These are phyloP conservation scores for Romanogobio albipinnatus DNA, from an alignment of 2,113 vertebrate genomes.

Conservation along the genomic window DNA sequence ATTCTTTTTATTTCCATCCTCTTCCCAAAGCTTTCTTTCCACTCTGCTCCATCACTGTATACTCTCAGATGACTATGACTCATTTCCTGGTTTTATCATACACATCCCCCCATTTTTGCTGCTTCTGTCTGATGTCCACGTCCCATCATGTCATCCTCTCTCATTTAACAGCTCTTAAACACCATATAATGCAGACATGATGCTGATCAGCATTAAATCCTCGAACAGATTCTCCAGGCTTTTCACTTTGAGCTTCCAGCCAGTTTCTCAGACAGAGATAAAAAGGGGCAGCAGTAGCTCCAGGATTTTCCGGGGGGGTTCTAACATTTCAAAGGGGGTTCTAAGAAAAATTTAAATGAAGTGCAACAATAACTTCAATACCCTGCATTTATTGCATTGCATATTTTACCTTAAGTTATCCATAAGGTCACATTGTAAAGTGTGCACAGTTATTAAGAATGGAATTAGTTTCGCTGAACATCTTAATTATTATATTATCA, in stretches of 20 bases:
- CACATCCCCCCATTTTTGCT: neutral
- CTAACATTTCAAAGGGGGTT: too few relatives aligned
- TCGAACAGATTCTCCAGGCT: constrained; percentile 9
- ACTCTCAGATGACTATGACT: neutral
- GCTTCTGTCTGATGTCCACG: neutral
- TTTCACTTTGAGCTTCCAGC: constrained; percentile 45
- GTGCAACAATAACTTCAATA: too few relatives aligned
- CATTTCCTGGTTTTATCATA: neutral
- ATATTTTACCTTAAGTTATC: too few relatives aligned
- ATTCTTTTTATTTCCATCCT: neutral
- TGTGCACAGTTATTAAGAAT: too few relatives aligned
- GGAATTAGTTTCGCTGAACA: too few relatives aligned
- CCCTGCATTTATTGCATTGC: too few relatives aligned
- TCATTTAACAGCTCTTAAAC: constrained; percentile 53
- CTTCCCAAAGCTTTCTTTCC: neutral
- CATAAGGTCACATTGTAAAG: too few relatives aligned
- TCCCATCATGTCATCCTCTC: neutral
- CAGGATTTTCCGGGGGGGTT: too few relatives aligned
- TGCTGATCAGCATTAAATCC: constrained; percentile 52
- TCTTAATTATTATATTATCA: too few relatives aligned
- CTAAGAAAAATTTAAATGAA: too few relatives aligned
- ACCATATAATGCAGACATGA: constrained; percentile 44
- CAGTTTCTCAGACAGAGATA: constrained; percentile 37
- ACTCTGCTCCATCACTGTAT: neutral
- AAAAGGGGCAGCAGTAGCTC: neutral